Percentiles rank a stretch among this genome's conserved stretches.
Conservation (phyloP, 2,888 invertebrate species). For the Parochlus steinenii region DNA sequence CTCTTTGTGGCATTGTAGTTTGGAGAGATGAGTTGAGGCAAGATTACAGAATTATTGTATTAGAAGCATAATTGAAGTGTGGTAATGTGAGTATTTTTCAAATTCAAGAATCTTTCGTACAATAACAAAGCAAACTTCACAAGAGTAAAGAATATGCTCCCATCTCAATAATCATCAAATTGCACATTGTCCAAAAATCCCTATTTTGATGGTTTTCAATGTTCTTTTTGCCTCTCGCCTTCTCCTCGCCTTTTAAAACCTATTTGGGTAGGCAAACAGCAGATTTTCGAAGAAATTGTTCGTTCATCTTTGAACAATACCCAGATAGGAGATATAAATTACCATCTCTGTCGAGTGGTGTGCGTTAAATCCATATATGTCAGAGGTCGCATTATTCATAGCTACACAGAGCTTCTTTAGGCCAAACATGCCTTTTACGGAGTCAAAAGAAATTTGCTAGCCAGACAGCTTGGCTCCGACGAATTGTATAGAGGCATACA, state of each 20-base stretch:
- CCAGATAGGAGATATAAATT: too few relatives aligned
- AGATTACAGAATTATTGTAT: too few relatives aligned
- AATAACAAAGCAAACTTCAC: too few relatives aligned
- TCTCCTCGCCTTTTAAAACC: neutral
- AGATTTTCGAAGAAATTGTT: neutral
- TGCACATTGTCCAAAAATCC: too few relatives aligned
- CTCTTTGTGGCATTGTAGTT: too few relatives aligned
- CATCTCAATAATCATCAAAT: too few relatives aligned
- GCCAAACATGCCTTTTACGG: neutral
- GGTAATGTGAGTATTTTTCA: too few relatives aligned
- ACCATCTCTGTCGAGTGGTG: too few relatives aligned
- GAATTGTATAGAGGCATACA: constrained; percentile 11
- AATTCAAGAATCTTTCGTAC: too few relatives aligned
- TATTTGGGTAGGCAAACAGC: constrained; percentile 1
- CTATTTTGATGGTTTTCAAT: neutral
- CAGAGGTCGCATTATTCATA: constrained; percentile 11
- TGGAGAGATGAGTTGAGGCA: too few relatives aligned
- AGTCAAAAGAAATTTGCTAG: constrained; percentile 1
- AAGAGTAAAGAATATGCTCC: too few relatives aligned
- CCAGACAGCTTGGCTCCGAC: constrained; percentile 12
- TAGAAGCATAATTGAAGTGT: too few relatives aligned
- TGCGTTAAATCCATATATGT: neutral
- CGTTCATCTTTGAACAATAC: neutral
- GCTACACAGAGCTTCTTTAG: neutral
- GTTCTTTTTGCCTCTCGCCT: neutral